These are phyloP conservation scores for Nomada ferruginata DNA, from an alignment of 2,888 invertebrate genomes.

Conservation along the genomic window DNA sequence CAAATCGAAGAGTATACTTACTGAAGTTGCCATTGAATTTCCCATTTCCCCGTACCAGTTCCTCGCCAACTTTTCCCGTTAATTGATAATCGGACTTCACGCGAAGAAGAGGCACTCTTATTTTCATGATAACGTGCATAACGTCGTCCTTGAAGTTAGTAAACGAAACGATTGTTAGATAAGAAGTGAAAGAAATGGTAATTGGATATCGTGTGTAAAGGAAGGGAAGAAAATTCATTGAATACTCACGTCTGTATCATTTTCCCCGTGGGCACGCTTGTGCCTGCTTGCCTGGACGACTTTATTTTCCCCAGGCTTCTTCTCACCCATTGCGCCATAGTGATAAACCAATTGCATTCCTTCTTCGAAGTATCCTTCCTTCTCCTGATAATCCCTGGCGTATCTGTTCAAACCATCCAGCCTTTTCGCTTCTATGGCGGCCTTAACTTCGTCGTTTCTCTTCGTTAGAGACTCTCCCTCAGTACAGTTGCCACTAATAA, in stretches of 20 bases:
- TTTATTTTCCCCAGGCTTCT: conserved; percentile 29
- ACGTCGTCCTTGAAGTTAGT: conserved; percentile 78
- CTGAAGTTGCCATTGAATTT: conserved; percentile 79
- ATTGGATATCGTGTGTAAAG: background rate
- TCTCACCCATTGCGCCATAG: conserved; percentile 70
- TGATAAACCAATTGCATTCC: conserved; percentile 82
- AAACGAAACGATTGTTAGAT: too few species aligned
- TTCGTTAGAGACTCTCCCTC: conserved; percentile 78
- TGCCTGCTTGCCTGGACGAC: conserved; percentile 63
- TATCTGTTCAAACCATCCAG: conserved; percentile 78
- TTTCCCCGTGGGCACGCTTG: conserved; percentile 74
- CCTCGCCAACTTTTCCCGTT: conserved; percentile 79
- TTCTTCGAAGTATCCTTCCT: conserved; percentile 81
- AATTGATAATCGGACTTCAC: conserved; percentile 79
- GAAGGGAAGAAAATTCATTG: too few species aligned
- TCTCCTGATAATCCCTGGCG: conserved; percentile 79
- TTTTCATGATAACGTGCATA: conserved; percentile 80
- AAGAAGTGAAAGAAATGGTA: too few species aligned
- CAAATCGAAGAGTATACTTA: conserved; percentile 67
- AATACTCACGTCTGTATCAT: conserved; percentile 66
- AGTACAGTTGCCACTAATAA: conserved; percentile 80
- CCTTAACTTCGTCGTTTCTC: conserved; percentile 76
- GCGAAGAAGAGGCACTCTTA: conserved; percentile 77
- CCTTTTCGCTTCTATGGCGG: conserved; percentile 72
- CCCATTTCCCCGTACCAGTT: conserved; percentile 79